phyloP scores from a whole-genome alignment of 2,888 invertebrate species.

The Tribolium freemani region DNA sequence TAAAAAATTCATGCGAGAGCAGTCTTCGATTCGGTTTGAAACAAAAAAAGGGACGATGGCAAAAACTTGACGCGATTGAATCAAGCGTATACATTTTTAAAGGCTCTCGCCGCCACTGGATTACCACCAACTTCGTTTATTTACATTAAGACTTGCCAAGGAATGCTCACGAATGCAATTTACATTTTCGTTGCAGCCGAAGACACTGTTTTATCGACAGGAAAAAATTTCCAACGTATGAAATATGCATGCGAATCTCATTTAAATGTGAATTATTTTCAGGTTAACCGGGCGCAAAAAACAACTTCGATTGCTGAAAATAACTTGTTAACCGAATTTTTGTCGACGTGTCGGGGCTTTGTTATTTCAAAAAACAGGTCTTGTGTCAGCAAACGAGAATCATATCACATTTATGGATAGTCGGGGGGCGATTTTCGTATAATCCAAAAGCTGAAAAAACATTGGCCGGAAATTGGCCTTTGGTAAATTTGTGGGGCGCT shows the following conservation, averaged over 20 bases:
- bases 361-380: no score
- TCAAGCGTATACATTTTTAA: not conserved
- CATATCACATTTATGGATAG: not conserved
- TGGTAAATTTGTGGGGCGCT: not conserved
- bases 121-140: not conserved
- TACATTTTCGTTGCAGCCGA: not conserved
- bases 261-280: not conserved
- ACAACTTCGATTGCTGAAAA: not conserved
- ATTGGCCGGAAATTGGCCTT: no score
- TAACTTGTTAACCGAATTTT: no score
- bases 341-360: no score
- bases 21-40: not conserved
- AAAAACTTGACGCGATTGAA: not conserved
- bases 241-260: not conserved
- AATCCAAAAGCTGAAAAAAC: no score
- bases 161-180: no score
- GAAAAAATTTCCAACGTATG: not conserved
- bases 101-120: not conserved
- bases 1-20: constrained; percentile 41
- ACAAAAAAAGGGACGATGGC: not conserved
- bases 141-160: not conserved
- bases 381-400: no score
- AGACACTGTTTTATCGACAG: not conserved
- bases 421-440: not conserved
- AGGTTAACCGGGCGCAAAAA: not conserved